Conservation (phyloP, 2,888 invertebrate species). For the Lithodes maja region DNA sequence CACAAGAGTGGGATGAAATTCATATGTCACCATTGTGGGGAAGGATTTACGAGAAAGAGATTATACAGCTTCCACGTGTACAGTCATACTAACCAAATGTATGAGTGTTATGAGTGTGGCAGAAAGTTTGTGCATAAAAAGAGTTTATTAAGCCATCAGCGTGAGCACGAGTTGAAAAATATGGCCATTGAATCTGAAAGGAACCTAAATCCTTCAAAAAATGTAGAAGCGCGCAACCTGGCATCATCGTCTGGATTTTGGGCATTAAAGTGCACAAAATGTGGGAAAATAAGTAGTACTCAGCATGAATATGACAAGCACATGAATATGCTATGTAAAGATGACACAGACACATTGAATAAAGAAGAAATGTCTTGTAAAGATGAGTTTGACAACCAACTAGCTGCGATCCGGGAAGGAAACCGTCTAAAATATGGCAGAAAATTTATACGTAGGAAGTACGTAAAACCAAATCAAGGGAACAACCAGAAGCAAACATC, state of each 20-base stretch:
- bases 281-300: neutral
- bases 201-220: neutral
- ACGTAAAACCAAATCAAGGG: no score
- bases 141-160: neutral
- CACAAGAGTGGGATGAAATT: neutral
- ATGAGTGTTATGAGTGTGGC: conserved; percentile 3
- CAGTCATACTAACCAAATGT: neutral
- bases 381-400: neutral
- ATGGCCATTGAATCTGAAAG: neutral
- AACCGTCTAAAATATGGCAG: neutral
- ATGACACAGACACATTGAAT: neutral
- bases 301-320: neutral
- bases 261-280: neutral
- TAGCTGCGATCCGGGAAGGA: neutral
- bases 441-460: no score
- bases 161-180: neutral
- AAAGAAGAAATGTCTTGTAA: neutral
- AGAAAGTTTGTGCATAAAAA: conserved; percentile 1
- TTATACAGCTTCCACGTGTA: neutral
- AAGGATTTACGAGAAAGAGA: neutral
- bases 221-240: neutral
- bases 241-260: neutral
- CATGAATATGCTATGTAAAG: neutral
- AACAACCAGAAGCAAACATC: no score
- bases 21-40: neutral